Base-by-base conservation (phyloP, 2,888 invertebrate species). In the Blera fallax region DNA sequence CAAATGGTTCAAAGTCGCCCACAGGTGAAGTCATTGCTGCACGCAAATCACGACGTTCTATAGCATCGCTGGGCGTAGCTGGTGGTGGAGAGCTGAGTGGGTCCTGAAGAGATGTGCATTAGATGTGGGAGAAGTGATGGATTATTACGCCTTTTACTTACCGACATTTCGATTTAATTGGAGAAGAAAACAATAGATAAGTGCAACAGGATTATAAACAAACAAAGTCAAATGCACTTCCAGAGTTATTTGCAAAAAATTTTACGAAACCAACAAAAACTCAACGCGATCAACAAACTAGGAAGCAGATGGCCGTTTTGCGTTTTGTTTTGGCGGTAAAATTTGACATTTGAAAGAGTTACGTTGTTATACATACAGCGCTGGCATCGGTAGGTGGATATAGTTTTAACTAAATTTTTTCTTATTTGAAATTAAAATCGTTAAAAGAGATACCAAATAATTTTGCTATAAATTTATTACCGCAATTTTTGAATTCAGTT, bases 1-100 rank as follows among this genome's bases (percentile, higher is more conserved):
- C 97, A 91, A 98, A 98, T 54, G 97, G 95, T 88, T 96, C 96
- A 89, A 95, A 94, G 64, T 96, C 96, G 10, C 95, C 95, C 0
- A 95, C 95, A 0, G 97, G 96, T 2, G 96, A 96, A 0, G 96
- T 96, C 93, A 95, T 94, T 4, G 94, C 93, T 0, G 94, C 93
- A 0, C 94, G 94, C 16, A 93, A 90, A 5, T 93, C 93, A 37
- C 93, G 94, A 34, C 92, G 90, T 58, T 91, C 91, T 18, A 87
- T 87, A 2, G 89, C 89, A 88, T 91, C 91, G 78, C 90, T 90
- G 4, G 91, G 91, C 7, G 91, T 91, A 2, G 90, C 89, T 76
- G 92, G 91, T n/a, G 91, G 89, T 43, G 92, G 92, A 32, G 92
- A 92, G 65, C 91, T 91, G 1, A 89, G 88, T 87, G 89, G 89